Percentiles rank a stretch among this genome's conserved stretches.
These are phyloP conservation scores for Drosophila auraria DNA, from an alignment of 1,140 invertebrate genomes.

Conservation along the genomic window DNA sequence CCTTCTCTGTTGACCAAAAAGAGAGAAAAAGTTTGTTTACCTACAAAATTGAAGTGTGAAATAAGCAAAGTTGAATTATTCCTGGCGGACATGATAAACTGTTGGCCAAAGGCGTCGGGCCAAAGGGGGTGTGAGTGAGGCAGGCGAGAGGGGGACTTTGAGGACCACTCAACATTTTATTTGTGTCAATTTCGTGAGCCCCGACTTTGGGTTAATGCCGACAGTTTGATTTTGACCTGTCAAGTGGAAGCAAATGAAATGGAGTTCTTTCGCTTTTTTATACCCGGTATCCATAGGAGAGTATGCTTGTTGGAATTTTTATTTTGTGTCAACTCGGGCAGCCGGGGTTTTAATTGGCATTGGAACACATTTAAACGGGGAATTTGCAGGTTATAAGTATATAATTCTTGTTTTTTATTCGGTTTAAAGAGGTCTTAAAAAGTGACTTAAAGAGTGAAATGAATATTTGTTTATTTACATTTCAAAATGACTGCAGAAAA, in stretches of 20 bases:
- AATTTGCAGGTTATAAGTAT: rapidly evolving
- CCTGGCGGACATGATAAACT: constrained; percentile 85
- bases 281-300: not conserved
- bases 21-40: constrained; percentile 69
- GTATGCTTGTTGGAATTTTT: not conserved
- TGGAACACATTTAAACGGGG: too few species aligned
- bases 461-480: not conserved
- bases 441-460: too few species aligned
- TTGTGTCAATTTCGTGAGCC: constrained; percentile 80
- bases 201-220: constrained; percentile 60
- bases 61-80: constrained; percentile 84
- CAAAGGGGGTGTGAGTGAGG: not conserved
- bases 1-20: constrained; percentile 4
- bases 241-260: constrained; percentile 55
- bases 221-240: constrained; percentile 51
- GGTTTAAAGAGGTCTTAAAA: too few species aligned
- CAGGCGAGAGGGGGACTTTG: constrained; percentile 1
- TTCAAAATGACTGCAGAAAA: not conserved
- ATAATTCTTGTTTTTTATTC: not conserved
- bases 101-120: constrained; percentile 43
- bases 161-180: constrained; percentile 66
- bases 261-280: constrained; percentile 25
- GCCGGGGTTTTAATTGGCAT: not conserved
- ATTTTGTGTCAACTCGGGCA: not conserved
- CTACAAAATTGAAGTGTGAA: constrained; percentile 84